Percentiles rank a stretch among this genome's conserved stretches.
Conservation (phyloP, 2,113 vertebrate species). For the Pitta sordida region DNA sequence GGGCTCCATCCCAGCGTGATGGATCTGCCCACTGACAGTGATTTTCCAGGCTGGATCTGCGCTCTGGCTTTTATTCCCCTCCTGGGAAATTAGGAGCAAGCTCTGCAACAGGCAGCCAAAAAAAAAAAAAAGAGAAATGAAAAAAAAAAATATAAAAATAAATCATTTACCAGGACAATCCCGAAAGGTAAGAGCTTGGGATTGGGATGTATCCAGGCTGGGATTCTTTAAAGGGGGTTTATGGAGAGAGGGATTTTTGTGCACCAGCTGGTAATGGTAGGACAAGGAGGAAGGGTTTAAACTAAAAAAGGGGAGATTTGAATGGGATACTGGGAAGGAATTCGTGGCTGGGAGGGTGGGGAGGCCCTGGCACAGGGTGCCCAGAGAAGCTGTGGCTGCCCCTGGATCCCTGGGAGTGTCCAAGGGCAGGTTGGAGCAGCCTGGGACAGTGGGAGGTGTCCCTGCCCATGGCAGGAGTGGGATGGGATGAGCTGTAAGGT, state of each 20-base stretch:
- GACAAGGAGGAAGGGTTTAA: not conserved
- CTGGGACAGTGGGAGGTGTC: not conserved
- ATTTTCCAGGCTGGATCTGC: not conserved
- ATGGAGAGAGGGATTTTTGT: not conserved
- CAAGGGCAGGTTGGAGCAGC: not conserved
- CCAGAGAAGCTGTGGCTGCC: not conserved
- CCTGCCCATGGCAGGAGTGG: too few species aligned
- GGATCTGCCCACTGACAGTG: accelerated
- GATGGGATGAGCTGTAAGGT: too few species aligned
- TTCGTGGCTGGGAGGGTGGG: not conserved
- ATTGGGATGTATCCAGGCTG: not conserved
- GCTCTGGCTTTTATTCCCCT: not conserved
- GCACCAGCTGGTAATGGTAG: not conserved
- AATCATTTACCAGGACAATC: not conserved
- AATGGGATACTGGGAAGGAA: not conserved
- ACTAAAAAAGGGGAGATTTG: not conserved
- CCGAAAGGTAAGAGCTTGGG: not conserved
- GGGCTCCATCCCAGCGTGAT: not conserved
- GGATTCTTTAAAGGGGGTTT: not conserved
- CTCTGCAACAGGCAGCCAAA: not conserved
- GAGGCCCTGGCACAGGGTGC: not conserved
- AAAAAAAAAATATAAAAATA: not conserved
- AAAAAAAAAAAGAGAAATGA: not conserved
- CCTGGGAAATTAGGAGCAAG: constrained; percentile 9
- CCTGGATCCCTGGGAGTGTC: not conserved